A percentile compares a stretch with the other conserved stretches of the same genome.
These are phyloP conservation scores for Leguminivora glycinivorella DNA, from an alignment of 1,140 invertebrate species.

Conservation along the genomic window DNA sequence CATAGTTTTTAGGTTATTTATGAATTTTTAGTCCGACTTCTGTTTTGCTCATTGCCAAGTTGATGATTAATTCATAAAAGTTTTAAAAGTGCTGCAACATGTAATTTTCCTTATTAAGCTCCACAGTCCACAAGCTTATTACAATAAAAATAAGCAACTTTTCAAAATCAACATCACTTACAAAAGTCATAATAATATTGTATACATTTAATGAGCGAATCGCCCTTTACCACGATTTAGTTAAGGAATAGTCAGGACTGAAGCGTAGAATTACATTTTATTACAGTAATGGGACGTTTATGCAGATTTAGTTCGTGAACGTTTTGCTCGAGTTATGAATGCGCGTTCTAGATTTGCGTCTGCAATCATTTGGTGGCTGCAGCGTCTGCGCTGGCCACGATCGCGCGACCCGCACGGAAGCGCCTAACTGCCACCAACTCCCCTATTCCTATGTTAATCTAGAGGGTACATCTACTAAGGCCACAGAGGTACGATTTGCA, in stretches of 20 bases:
- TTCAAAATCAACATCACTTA: neutral
- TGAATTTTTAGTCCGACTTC: too few species aligned
- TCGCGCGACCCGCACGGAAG: constrained; percentile 46
- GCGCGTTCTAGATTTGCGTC: constrained; percentile 54
- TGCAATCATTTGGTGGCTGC: constrained; percentile 53
- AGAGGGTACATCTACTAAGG: constrained; percentile 51
- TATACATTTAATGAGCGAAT: neutral
- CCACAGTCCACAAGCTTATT: neutral
- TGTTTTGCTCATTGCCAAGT: too few species aligned
- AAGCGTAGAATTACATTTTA: constrained; percentile 48
- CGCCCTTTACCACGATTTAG: constrained; percentile 27
- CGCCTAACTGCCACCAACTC: constrained; percentile 56
- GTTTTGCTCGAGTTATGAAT: constrained; percentile 60
- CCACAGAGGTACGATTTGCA: constrained; percentile 67
- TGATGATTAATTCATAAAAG: neutral
- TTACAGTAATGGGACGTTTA: constrained; percentile 54
- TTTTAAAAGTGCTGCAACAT: neutral
- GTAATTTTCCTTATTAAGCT: neutral
- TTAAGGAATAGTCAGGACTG: constrained; percentile 29
- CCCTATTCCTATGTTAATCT: constrained; percentile 76
- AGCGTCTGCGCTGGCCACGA: constrained; percentile 31
- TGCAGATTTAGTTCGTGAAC: constrained; percentile 59
- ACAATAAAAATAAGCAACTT: neutral
- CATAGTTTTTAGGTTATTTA: too few species aligned
- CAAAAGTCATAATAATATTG: too few species aligned